Base-by-base conservation (phyloP, 2,797 vertebrate genomes). In the Parotocinclus haroldoi region DNA sequence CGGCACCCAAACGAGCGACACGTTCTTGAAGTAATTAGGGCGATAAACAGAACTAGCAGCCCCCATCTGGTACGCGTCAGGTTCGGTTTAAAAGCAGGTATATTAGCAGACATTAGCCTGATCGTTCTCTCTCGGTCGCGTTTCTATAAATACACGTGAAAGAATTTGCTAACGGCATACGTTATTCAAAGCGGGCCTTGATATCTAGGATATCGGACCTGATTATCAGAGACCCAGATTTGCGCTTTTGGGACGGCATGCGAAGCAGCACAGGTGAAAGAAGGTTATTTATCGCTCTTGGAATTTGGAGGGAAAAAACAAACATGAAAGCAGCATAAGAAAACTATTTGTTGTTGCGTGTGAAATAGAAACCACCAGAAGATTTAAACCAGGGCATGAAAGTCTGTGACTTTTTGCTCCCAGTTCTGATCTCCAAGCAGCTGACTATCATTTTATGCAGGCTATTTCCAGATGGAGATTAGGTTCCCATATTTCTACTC, bases 1-100 rank as follows among this genome's bases (percentile, higher is more conserved):
- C 48, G 78, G 74, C 71, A 79, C 79, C 81, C 77, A 76, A 59
- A 75, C 72, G 79, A 79, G 79, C 68, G 58, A 87, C 79, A 69
- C 66, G 69, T 82, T 85, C 83, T 85, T 80, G 80, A 83, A 84
- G 78, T 83, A 84, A 89, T 87, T 87, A 74, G 73, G 79, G 80
- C 78, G 81, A 88, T 89, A 87, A 89, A 86, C 70, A 76, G 27
- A 27, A 27, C 27, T 27, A 27, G 2, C 73, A 78, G 76, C 76
- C 83, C 82, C 82, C 44, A 76, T 83, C 76, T 56, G 85, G 79
- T 78, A 74, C 81, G 85, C 83, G 74, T 87, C 82, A 84, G n/a
- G n/a, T n/a, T n/a, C n/a, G n/a, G n/a, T n/a, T n/a, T n/a, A n/a
- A 10, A 69, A 74, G 58, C 61, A 76, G 69, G 50, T 67, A 70